Evolutionary conservation across 1,140 invertebrate species (phyloP).

Genomic region (Eupristina koningsbergeri): DNA sequence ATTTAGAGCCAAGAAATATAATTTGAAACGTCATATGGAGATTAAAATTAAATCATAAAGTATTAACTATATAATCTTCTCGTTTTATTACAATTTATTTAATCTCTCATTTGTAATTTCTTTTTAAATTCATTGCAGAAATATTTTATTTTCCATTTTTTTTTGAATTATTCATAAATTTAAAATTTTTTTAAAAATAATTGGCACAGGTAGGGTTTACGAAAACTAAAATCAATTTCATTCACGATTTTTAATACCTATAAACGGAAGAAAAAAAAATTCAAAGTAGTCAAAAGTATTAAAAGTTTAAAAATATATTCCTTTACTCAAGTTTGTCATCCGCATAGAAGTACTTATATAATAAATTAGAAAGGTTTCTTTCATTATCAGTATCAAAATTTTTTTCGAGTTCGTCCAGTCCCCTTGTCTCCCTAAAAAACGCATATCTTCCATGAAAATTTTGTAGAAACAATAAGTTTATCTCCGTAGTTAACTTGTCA

Average conservation of each 20-base stretch:
- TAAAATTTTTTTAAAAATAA: background rate
- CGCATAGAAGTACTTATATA: background rate
- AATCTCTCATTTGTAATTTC: too few species aligned
- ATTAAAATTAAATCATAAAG: too few species aligned
- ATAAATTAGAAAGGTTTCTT: constrained; percentile 4
- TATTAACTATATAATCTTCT: too few species aligned
- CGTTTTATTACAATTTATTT: too few species aligned
- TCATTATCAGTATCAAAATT: constrained; percentile 1
- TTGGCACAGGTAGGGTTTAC: too few species aligned
- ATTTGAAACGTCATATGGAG: background rate
- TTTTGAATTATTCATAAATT: background rate
- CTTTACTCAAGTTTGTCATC: background rate
- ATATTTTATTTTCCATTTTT: background rate
- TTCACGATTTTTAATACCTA: background rate
- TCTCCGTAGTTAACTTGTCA: constrained; percentile 34
- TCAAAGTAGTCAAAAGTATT: background rate
- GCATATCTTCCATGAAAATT: constrained; percentile 5
- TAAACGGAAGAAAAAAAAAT: background rate
- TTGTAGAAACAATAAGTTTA: constrained; percentile 42
- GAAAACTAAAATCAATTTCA: background rate
- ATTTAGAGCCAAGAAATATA: background rate
- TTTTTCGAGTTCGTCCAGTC: background rate
- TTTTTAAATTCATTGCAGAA: too few species aligned
- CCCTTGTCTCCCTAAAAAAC: background rate
- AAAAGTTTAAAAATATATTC: background rate